Evolutionary conservation across 2,113 vertebrate genomes (phyloP), one percentile per base, ranked within the genome.

Genomic region (Microtus pennsylvanicus): DNA sequence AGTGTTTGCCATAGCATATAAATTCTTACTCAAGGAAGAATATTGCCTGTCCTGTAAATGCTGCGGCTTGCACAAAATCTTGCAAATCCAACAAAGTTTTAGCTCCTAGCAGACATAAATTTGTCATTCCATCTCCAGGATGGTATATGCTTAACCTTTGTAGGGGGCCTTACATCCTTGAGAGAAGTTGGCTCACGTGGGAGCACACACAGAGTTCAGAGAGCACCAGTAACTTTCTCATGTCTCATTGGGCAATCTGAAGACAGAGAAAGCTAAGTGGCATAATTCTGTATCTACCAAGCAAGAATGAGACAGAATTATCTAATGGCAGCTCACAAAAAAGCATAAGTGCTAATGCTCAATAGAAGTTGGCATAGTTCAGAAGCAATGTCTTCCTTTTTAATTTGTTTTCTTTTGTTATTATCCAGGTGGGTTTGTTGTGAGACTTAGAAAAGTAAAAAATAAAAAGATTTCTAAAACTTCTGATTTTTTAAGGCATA

Each of bases 21-120:
- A 94, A 95, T 96, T 97, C 65, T 76, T 92, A 91, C 88, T 92
- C 61, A 96, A 72, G 85, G 77, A 94, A 93, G 96, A 94, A 96
- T 96, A 97, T 94, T 95, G 89, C 72, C 82, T 94, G 89, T 94
- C 90, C 86, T 89, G 75, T 89, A 96, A 98, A 86, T 89, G 95
- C 96, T 97, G 94, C 78, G 72, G 67, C 42, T 96, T 96, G 96
- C 97, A 97, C 61, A 97, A 97, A 97, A 96, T 97, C 90, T 98
- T 96, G 93, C 88, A 96, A 96, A 96, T 97, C 72, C 96, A 95
- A 95, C 90, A 78, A 94, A 92, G 72, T 94, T 97, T 96, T 78
- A 94, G 67, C 90, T 95, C 88, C 90, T 89, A 82, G 45, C 85
- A 93, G 95, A 91, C 81, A 96, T 83, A 97, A 96, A 96, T 96